Percentiles rank a stretch among this genome's conserved stretches.
phyloP scores from a whole-genome alignment of 2,797 vertebrate species.

The Chanos chanos region DNA sequence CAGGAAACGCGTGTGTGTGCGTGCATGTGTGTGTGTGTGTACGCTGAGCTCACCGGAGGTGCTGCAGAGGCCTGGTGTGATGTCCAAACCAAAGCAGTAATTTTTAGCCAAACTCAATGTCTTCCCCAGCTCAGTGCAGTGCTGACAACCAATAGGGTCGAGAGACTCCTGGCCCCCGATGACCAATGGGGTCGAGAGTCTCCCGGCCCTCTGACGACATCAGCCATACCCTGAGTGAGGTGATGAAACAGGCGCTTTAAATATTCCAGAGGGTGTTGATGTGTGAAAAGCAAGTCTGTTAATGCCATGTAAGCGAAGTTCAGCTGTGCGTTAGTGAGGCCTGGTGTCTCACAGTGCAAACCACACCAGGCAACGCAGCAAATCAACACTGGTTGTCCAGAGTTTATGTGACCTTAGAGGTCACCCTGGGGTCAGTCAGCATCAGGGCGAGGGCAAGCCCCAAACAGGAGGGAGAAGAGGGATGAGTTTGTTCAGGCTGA shows the following conservation, averaged over 20 bases:
- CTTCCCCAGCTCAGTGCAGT: no score
- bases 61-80: no score
- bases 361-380: no score
- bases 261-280: conserved; percentile 5
- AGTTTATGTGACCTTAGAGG: no score
- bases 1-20: background rate
- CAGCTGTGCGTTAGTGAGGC: background rate
- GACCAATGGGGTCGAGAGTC: background rate
- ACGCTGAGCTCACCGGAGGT: no score
- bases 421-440: no score
- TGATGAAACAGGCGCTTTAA: background rate
- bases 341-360: background rate
- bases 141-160: no score
- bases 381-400: no score
- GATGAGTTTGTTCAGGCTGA: conserved; percentile 9
- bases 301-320: no score
- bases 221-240: background rate
- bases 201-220: background rate
- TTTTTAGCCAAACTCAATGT: no score
- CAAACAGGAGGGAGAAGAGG: background rate
- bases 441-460: conserved; percentile 23
- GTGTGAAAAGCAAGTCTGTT: no score
- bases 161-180: background rate
- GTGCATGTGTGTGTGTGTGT: background rate
- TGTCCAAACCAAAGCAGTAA: no score